Evolutionary conservation across 2,797 vertebrate genomes (phyloP), one percentile per base, ranked within the genome.

Genomic region (Heteromormyrus szaboi): DNA sequence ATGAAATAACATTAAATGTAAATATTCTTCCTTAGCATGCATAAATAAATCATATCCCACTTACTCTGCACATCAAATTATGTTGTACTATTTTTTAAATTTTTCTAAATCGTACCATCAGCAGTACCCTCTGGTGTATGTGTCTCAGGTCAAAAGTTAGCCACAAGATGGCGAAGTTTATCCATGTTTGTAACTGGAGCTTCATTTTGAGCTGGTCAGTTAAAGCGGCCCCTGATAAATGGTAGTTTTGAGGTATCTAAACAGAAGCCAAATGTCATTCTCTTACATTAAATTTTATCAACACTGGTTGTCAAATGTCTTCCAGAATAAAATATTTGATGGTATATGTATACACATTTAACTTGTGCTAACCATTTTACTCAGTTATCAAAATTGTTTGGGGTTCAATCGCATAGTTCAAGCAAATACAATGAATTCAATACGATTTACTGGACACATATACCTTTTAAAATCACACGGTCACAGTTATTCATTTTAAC

Each of bases 111-210:
- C 68, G 9, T 33, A 4, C 9, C 0, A 9, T 53, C 25, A 76
- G 6, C 14, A 53, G 17, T 56, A 53, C 29, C 22, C 51, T 19
- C 2, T 37, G 11, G 85, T 37, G 22, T 84, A 48, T 84, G 22
- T 33, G 22, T 29, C 44, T 53, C 44, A 53, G 48, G 50, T 33
- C 12, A 29, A 50, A 33, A 54, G 22, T 87, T 12, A 17, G 48
- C 87, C 87, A 79, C 87, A 79, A 79, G 87, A 79, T 88, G 87
- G 87, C 68, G 46, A 44, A 53, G 22, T 79, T 79, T 51, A 41
- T 29, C 68, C 87, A 54, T 29, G 22, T 88, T 88, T 79, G 8
- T 14, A 54, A 50, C 7, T 51, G 3, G 3, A 37, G 37, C 14
- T 46, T 44, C 19, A n/a, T 48, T 87, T 48, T 87, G 17, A n/a